Evolutionary conservation across 2,888 invertebrate species (phyloP).

Genomic region (Harpagoxenus sublaevis): DNA sequence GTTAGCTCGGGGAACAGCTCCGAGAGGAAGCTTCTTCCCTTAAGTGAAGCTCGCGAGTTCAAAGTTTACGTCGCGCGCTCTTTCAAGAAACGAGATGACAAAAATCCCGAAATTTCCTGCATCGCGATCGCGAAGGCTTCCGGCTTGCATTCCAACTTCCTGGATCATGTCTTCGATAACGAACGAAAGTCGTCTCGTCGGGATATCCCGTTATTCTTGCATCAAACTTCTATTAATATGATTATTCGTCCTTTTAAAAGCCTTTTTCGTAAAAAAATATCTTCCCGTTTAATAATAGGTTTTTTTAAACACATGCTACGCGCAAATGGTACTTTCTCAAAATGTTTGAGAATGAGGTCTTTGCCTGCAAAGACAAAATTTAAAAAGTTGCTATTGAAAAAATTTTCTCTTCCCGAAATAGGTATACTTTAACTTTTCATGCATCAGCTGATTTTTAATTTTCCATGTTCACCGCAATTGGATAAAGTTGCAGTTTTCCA

Average conservation of each 20-base stretch:
- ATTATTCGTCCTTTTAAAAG: neutral
- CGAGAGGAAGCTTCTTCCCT: constrained; percentile 32
- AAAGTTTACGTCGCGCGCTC: constrained; percentile 39
- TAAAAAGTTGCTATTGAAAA: neutral
- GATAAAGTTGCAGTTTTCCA: neutral
- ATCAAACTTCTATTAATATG: neutral
- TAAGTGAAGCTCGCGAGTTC: constrained; percentile 53
- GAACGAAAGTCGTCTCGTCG: neutral
- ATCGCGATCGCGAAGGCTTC: constrained; percentile 26
- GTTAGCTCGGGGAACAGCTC: constrained; percentile 50
- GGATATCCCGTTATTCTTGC: neutral
- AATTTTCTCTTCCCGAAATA: neutral
- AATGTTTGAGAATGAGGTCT: neutral
- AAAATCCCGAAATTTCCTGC: constrained; percentile 54
- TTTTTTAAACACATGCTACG: neutral
- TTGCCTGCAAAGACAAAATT: neutral
- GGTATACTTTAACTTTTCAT: neutral
- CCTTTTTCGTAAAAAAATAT: neutral
- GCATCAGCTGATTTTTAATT: neutral
- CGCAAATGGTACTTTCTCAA: neutral
- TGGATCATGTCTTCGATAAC: constrained; percentile 34
- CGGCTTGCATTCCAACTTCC: constrained; percentile 41
- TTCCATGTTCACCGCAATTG: neutral
- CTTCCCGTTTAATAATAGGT: neutral
- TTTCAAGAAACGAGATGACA: constrained; percentile 47